A percentile compares a stretch with the other conserved stretches of the same genome.
Conservation (phyloP, 37 sponge, comb jelly and placozoan genomes). For the Petrosia ficiformis region DNA sequence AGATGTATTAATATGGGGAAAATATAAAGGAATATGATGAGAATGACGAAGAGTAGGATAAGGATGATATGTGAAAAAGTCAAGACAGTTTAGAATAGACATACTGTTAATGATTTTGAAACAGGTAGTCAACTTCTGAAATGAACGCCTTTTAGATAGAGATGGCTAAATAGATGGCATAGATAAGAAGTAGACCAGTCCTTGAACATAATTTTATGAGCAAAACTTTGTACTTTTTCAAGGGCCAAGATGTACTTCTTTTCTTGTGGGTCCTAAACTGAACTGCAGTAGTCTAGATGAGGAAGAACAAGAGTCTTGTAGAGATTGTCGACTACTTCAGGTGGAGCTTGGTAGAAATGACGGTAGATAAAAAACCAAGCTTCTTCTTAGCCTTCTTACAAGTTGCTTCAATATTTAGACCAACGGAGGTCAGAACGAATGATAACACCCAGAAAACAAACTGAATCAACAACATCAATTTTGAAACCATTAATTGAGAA, state of each 20-base stretch:
- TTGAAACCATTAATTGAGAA: neutral
- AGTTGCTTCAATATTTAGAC: neutral
- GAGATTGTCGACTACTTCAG: neutral
- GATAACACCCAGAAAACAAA: conserved; percentile 25
- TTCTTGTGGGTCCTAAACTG: conserved; percentile 15
- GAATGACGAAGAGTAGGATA: neutral
- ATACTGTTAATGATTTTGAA: conserved; percentile 11
- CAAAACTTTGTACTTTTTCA: conserved; percentile 2
- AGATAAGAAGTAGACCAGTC: neutral
- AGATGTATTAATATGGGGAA: neutral
- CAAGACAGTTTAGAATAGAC: neutral
- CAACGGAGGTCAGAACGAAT: conserved; percentile 16
- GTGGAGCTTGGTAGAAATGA: conserved; percentile 7
- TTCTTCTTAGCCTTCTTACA: conserved; percentile 28
- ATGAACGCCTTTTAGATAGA: neutral
- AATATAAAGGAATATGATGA: neutral
- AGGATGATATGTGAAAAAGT: neutral
- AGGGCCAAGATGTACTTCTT: neutral
- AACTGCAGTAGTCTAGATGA: conserved; percentile 10
- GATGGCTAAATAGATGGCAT: neutral
- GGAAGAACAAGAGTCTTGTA: conserved; percentile 5
- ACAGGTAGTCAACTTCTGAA: neutral
- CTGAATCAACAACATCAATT: neutral
- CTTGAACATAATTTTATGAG: neutral
- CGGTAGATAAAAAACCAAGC: conserved; percentile 16